Percentiles rank a stretch among this genome's conserved stretches.
Conservation (phyloP, 2,888 invertebrate species). For the Acrobasis consociella region DNA sequence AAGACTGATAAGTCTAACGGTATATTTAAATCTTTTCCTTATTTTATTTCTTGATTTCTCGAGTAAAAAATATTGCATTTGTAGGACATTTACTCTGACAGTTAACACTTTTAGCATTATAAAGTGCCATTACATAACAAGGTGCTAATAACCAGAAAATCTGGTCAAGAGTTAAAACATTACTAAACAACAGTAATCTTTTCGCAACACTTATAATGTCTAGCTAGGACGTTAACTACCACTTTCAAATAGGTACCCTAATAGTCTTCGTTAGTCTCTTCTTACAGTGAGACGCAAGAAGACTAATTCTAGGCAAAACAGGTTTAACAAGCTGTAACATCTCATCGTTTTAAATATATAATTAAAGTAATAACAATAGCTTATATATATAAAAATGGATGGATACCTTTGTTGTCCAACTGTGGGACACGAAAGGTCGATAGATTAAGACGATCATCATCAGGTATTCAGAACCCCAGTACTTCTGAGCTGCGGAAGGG, state of each 20-base stretch:
- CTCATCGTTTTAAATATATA: too few species aligned
- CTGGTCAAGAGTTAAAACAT: conserved; percentile 6
- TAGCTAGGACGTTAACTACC: conserved; percentile 11
- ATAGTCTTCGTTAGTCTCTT: conserved; percentile 12
- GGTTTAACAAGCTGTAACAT: neutral
- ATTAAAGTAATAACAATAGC: too few species aligned
- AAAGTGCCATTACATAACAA: conserved; percentile 1
- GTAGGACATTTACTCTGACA: neutral
- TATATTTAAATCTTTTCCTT: neutral
- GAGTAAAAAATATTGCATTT: neutral
- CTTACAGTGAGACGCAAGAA: neutral
- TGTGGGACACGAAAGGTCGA: too few species aligned
- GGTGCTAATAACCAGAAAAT: conserved; percentile 15
- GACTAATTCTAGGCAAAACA: neutral
- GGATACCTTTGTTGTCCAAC: too few species aligned
- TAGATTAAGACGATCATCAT: too few species aligned
- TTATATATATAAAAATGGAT: too few species aligned
- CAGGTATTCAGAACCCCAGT: too few species aligned
- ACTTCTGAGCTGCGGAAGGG: too few species aligned
- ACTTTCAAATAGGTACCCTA: conserved; percentile 15
- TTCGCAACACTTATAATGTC: neutral
- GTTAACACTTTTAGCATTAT: neutral
- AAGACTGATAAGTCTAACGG: neutral
- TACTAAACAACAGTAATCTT: conserved; percentile 8
- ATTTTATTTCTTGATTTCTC: neutral